A percentile compares a stretch with the other conserved stretches of the same genome.
phyloP scores from a whole-genome alignment of 2,888 invertebrate genomes.

The Nineta flava region DNA sequence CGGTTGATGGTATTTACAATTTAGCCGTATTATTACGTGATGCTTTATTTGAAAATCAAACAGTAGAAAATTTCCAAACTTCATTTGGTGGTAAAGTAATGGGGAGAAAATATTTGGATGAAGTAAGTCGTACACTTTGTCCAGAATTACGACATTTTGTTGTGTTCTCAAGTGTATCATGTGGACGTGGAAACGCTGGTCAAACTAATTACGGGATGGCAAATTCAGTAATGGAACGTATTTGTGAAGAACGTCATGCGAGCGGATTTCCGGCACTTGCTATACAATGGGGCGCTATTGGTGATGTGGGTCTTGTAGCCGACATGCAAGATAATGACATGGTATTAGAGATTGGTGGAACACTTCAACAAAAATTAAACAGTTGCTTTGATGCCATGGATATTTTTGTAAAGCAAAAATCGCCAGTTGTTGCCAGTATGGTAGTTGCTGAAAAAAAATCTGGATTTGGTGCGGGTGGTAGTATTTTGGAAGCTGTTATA shows the following conservation, averaged over 20 bases:
- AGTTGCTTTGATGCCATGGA: conserved; percentile 48
- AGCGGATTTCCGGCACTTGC: conserved; percentile 65
- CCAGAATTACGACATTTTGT: conserved; percentile 57
- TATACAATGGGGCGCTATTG: conserved; percentile 87
- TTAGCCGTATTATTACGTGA: conserved; percentile 70
- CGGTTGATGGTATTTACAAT: conserved; percentile 76
- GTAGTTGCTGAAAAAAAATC: conserved; percentile 72
- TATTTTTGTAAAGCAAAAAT: conserved; percentile 47
- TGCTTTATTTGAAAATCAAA: conserved; percentile 62
- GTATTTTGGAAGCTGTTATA: conserved; percentile 56
- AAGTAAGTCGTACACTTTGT: conserved; percentile 39
- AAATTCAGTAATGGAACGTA: conserved; percentile 79
- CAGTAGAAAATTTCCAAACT: conserved; percentile 44
- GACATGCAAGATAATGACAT: conserved; percentile 32
- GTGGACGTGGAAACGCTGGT: conserved; percentile 81
- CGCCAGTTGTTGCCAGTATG: conserved; percentile 61
- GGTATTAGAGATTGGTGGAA: conserved; percentile 36
- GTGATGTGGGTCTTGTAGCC: conserved; percentile 58
- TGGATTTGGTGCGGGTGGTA: conserved; percentile 40
- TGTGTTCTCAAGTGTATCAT: conserved; percentile 80
- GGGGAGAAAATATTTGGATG: conserved; percentile 67
- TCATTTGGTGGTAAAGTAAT: conserved; percentile 63
- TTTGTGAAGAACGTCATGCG: conserved; percentile 55
- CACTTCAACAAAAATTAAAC: conserved; percentile 47
- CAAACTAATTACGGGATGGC: conserved; percentile 85